Evolutionary conservation across 2,888 invertebrate genomes (phyloP), one percentile per base, ranked within the genome.

Genomic region (Thecophora atra): DNA sequence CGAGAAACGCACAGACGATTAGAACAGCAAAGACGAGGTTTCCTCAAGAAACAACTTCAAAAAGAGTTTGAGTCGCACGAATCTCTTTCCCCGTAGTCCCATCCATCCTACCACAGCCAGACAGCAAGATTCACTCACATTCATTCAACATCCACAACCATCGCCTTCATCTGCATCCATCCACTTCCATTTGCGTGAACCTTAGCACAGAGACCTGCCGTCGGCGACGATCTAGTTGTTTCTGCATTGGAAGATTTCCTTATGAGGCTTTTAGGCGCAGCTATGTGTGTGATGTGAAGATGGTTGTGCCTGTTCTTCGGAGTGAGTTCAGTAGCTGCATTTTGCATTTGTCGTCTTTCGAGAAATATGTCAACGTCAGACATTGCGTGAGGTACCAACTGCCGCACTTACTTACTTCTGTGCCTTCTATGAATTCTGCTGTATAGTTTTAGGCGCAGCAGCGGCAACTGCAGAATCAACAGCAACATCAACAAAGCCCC

Each of bases 361-460:
- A 80, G 82, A 81, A 83, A 82, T 84, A 81, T 82, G 81, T 83
- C 83, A 81, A 77, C 80, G 78, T 75, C 79, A 80, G 79, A 78
- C 71, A 70, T 13, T 21, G 65, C 28, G 42, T 51, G 66, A 37
- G 37, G 37, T 11, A 37, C 6, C 7, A n/a, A 47, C 13, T n/a
- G n/a, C 47, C 4, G 47, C 8, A n/a, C 47, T n/a, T 47, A 6
- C 47, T 11, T 15, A 5, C 6, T 47, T n/a, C 19, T 26, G 19
- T 47, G 30, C 47, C 28, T 44, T 65, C 66, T 15, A 6, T 47
- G 15, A 47, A 47, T 6, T 1, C 15, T 47, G 47, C 47, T n/a
- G 30, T 77, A 76, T 77, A 80, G 78, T 80, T 77, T 79, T 80
- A 81, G 84, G 83, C 83, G 78, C 77, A 76, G 62, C 70, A 79